Conservation (phyloP, 2,888 invertebrate species). For the Allygus modestus region DNA sequence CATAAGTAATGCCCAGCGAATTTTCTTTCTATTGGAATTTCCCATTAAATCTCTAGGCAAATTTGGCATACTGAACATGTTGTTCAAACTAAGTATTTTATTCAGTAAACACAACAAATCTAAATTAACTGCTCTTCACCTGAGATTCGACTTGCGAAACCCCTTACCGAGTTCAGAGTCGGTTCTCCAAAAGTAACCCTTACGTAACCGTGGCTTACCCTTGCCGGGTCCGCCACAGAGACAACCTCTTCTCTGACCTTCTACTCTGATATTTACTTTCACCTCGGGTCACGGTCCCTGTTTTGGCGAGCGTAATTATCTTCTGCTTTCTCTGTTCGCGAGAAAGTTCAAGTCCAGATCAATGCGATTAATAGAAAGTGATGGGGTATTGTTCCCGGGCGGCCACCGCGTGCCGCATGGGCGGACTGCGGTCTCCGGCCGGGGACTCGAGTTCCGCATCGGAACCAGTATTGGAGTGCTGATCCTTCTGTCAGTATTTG, state of each 20-base stretch:
- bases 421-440: neutral
- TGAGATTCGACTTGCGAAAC: no score
- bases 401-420: slow-evolving; percentile 2
- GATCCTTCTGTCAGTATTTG: no score
- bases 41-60: no score
- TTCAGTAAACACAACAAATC: no score
- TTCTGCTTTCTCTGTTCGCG: slow-evolving; percentile 34
- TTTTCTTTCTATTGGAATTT: no score
- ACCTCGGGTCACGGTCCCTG: slow-evolving; percentile 53
- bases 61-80: no score
- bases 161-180: no score
- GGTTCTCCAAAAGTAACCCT: no score
- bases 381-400: slow-evolving; percentile 41
- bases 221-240: neutral
- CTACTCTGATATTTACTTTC: slow-evolving; percentile 52
- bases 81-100: no score
- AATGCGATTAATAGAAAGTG: slow-evolving; percentile 56
- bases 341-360: slow-evolving; percentile 59
- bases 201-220: neutral
- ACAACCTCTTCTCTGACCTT: slow-evolving; percentile 52
- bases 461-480: no score
- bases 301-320: slow-evolving; percentile 47
- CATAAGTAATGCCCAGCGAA: no score
- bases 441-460: neutral
- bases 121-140: no score